Base-by-base conservation (phyloP, 1,140 invertebrate species). In the Pogonus chalceus region DNA sequence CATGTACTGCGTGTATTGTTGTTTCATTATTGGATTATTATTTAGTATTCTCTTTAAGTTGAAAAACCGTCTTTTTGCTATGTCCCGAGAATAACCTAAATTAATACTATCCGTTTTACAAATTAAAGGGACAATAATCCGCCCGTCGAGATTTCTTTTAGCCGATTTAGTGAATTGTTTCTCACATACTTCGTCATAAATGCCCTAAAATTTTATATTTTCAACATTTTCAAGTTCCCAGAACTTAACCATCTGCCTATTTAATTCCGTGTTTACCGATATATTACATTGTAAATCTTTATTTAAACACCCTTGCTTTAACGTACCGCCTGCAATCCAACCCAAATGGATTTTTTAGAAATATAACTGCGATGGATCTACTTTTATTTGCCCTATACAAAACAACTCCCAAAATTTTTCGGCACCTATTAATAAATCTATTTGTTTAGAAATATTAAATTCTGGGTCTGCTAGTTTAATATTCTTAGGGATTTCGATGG, bases 101-200 rank as follows among this genome's bases (percentile, higher is more conserved):
- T 63, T 54, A 23, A 50, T 20, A 7, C 58, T 37, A 31, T 62
- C 26, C 20, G n/a, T n/a, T n/a, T n/a, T n/a, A n/a, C n/a, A n/a
- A n/a, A n/a, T 59, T 65, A 2, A 71, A 58, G 1, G 69, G 68
- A 71, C 67, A 9, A 62, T 61, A 57, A 65, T 71, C 21, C 63
- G 55, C 22, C 67, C 65, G 18, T 52, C 26, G 22, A 21, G 16
- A 48, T 58, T 35, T 47, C 61, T 54, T 9, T 21, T 48, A 24
- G 59, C 62, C 16, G 53, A 60, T 56, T 55, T 35, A n/a, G 56
- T 51, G 51, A 65, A 66, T 58, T 63, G 55, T 4, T 60, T 18
- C 52, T 68, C 63, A 49, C 62, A 62, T 21, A n/a, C 54, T 37
- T 7, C 54, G 24, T 48, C 68, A 61, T 50, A 67, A 49, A 7